Evolutionary conservation across 2,888 invertebrate genomes (phyloP).

Genomic region (Leucophora obtusa): DNA sequence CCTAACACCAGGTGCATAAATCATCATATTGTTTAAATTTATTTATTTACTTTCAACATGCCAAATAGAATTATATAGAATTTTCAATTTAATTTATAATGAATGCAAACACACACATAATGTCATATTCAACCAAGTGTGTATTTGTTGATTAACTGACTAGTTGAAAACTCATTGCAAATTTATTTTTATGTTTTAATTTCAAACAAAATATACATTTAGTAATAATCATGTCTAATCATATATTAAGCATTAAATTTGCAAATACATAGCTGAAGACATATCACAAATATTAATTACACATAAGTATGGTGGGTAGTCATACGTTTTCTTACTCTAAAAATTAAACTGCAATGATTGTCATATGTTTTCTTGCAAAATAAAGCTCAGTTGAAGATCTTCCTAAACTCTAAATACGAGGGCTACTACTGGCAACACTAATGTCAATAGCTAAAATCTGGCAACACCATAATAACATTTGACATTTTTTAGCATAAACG

Average conservation of each 20-base stretch:
- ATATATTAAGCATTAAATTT: constrained; percentile 3
- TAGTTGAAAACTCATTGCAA: not conserved
- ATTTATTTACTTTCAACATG: not conserved
- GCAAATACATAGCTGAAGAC: not conserved
- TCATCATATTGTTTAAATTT: constrained; percentile 27
- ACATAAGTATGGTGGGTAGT: not conserved
- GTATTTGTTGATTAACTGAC: not conserved
- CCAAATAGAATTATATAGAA: constrained; percentile 16
- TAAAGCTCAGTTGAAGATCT: no score
- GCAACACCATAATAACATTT: no score
- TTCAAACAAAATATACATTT: not conserved
- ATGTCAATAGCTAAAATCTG: no score
- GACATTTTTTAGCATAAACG: no score
- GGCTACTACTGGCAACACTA: no score
- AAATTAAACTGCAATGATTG: no score
- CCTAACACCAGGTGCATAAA: constrained; percentile 34
- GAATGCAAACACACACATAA: constrained; percentile 18
- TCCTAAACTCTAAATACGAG: no score
- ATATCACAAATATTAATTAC: not conserved
- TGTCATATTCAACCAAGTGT: constrained; percentile 3
- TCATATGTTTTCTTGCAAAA: no score
- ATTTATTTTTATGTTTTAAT: not conserved
- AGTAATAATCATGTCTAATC: constrained; percentile 5
- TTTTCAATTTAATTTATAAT: constrained; percentile 31
- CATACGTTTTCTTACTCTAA: no score